These are phyloP conservation scores for Flexamia atlantica DNA, from an alignment of 2,888 invertebrate species.

Conservation along the genomic window DNA sequence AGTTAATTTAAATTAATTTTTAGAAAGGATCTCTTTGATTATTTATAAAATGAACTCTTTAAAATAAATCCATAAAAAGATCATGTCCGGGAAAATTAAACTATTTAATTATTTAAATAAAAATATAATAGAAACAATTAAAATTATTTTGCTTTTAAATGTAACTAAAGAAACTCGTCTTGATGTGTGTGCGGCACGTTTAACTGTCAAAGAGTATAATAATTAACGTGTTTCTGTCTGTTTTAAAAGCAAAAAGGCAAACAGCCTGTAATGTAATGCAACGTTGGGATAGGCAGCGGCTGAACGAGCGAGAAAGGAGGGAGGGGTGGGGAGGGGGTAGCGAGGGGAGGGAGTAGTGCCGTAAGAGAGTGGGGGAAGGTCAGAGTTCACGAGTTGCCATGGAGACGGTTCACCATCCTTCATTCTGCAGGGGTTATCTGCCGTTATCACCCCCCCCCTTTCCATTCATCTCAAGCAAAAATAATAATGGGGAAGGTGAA, in stretches of 20 bases:
- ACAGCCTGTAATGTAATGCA: conserved; percentile 10
- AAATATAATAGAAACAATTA: neutral
- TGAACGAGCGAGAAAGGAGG: neutral
- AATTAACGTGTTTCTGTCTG: too few species aligned
- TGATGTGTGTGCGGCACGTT: neutral
- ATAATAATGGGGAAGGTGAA: conserved; percentile 6
- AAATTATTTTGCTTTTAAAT: neutral
- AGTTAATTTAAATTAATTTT: too few species aligned
- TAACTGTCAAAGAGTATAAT: too few species aligned
- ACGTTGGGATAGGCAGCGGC: neutral
- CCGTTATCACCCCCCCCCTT: conserved; percentile 7
- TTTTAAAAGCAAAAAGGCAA: conserved; percentile 14
- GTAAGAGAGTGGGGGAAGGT: conserved; percentile 31
- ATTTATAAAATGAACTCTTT: too few species aligned
- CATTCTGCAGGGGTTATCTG: conserved; percentile 34
- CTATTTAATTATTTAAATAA: too few species aligned
- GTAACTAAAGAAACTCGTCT: neutral
- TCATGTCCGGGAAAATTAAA: too few species aligned
- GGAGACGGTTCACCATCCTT: conserved; percentile 12
- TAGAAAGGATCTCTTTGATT: too few species aligned
- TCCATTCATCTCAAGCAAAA: conserved; percentile 17
- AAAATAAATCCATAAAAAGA: too few species aligned
- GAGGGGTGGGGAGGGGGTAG: neutral
- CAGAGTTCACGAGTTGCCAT: conserved; percentile 45
- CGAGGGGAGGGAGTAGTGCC: neutral